Base-by-base conservation (phyloP, 2,888 invertebrate species). In the Xanthorhoe designata region DNA sequence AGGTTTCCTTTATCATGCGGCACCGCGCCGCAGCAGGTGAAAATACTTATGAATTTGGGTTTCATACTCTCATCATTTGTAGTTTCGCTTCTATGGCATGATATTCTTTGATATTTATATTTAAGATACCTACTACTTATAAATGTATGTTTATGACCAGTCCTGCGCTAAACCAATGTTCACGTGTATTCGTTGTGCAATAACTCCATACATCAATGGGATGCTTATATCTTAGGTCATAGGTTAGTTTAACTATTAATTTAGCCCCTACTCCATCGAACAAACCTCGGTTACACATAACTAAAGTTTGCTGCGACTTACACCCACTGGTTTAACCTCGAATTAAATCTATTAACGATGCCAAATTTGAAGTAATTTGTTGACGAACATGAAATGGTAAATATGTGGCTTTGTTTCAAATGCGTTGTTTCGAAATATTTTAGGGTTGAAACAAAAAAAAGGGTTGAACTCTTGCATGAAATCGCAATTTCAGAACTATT, bases 111-210 rank as follows among this genome's bases (percentile, higher is more conserved):
- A 42, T 42, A 42, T 42, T 13, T 13, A 42, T 42, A 13, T n/a
- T n/a, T 24, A 24, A 24, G 24, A 42, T 42, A 42, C 38, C 38
- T n/a, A 49, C 50, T 64, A 49, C 19, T 53, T 49, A 17, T 47
- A n/a, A 38, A 18, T 17, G 24, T 57, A 18, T 17, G 38, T 58
- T 58, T 38, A 52, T 47, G 52, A 55, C 58, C 38, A 32, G 38
- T 38, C 18, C 42, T 50, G 18, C 17, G 15, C 54, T 19, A 54
- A 64, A 50, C 45, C 18, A 32, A 45, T 57, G 45, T 63, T 63
- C 56, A 56, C 45, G 54, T 63, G 49, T 69, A 61, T 61, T 51
- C 55, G 59, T 67, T 65, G 71, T 74, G 73, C 70, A 74, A 71
- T 73, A 71, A 66, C 38, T 32, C 32, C 32, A 24, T 54, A 66